Conservation (phyloP, 2,113 vertebrate genomes). For the Dasyprocta punctata region DNA sequence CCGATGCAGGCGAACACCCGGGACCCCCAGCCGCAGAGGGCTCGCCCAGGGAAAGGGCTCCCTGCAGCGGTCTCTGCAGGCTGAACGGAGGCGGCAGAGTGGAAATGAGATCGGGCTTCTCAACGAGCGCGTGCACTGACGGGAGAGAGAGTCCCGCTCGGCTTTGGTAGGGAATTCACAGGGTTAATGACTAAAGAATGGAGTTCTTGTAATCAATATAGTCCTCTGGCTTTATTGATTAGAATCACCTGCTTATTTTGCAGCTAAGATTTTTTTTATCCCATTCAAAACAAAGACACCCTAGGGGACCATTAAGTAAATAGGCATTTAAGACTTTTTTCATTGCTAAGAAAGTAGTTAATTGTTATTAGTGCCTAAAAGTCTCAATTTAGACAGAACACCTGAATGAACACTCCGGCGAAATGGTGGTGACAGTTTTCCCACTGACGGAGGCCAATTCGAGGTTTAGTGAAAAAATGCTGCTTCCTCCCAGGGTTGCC, state of each 20-base stretch:
- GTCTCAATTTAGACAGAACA: conserved; percentile 87
- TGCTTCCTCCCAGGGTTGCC: conserved; percentile 27
- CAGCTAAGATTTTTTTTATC: conserved; percentile 88
- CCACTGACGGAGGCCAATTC: conserved; percentile 61
- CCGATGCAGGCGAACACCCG: neutral
- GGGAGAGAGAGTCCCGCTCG: conserved; percentile 74
- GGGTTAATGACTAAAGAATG: conserved; percentile 92
- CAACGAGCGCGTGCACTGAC: conserved; percentile 71
- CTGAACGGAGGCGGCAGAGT: conserved; percentile 72
- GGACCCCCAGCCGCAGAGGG: neutral
- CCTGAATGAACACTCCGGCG: conserved; percentile 80
- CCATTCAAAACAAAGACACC: conserved; percentile 93
- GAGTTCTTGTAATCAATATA: conserved; percentile 92
- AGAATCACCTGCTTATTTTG: conserved; percentile 92
- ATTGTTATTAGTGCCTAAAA: conserved; percentile 92
- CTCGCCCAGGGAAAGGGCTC: neutral
- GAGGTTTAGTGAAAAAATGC: conserved; percentile 60
- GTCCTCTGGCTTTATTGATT: conserved; percentile 94
- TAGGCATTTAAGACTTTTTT: conserved; percentile 91
- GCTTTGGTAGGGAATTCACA: conserved; percentile 87
- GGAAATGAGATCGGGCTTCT: conserved; percentile 84
- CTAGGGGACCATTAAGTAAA: conserved; percentile 92
- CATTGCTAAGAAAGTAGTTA: conserved; percentile 91
- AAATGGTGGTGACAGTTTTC: conserved; percentile 65
- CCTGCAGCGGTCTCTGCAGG: conserved; percentile 44